Conservation (phyloP, 2,113 vertebrate species). For the Sander lucioperca region DNA sequence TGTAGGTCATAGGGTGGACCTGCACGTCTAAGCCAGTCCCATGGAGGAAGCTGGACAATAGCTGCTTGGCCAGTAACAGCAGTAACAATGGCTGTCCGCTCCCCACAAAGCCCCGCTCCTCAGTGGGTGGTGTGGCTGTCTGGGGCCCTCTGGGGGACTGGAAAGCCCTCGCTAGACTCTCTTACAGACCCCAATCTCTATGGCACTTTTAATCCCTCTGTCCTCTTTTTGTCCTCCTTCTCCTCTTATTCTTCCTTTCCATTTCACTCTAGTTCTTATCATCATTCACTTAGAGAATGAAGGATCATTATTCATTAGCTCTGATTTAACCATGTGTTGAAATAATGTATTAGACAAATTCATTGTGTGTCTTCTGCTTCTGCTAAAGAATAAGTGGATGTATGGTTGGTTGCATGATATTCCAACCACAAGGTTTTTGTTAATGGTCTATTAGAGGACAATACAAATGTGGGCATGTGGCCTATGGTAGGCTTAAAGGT, state of each 20-base stretch:
- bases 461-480: background rate
- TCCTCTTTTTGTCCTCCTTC: background rate
- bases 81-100: constrained; percentile 75
- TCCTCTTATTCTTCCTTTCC: background rate
- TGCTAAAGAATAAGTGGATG: background rate
- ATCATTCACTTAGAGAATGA: background rate
- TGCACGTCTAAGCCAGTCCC: constrained; percentile 68
- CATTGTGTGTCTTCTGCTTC: background rate
- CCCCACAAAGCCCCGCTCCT: constrained; percentile 70
- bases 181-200: constrained; percentile 5
- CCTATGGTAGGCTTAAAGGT: background rate
- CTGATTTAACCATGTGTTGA: background rate
- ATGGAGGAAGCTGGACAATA: constrained; percentile 81
- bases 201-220: constrained; percentile 20
- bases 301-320: background rate
- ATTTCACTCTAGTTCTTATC: background rate
- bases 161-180: constrained; percentile 41
- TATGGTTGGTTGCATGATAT: background rate
- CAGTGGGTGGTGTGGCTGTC: constrained; percentile 74
- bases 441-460: background rate
- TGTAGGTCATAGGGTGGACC: constrained; percentile 74
- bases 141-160: constrained; percentile 64
- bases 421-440: background rate
- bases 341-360: background rate
- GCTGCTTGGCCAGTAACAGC: constrained; percentile 71